phyloP scores from a whole-genome alignment of 1,140 invertebrate genomes.

The Pectinophora gossypiella region DNA sequence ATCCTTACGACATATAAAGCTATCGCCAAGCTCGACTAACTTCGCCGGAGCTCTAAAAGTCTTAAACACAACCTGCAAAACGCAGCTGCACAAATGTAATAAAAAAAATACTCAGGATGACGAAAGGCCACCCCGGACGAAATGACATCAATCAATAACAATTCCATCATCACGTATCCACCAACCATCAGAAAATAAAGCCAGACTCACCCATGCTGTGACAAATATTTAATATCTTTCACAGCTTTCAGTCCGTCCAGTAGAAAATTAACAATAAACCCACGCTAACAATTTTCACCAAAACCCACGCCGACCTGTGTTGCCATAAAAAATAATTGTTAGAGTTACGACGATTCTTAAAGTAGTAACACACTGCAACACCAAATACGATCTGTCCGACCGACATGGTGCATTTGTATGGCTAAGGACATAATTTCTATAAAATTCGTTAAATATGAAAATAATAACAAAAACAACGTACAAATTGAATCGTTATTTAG shows the following conservation, averaged over 20 bases:
- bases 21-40: constrained; percentile 2
- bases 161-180: constrained; percentile 10
- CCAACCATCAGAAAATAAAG: constrained; percentile 12
- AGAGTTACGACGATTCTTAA: too few relatives aligned
- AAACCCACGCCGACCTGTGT: constrained; percentile 56
- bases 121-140: constrained; percentile 33
- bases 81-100: constrained; percentile 23
- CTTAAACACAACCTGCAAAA: neutral
- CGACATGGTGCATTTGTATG: too few relatives aligned
- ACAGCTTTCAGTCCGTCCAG: too few relatives aligned
- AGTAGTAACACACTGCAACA: too few relatives aligned
- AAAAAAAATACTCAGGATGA: constrained; percentile 28
- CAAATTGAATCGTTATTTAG: too few relatives aligned
- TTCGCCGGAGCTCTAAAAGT: neutral
- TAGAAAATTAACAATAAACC: constrained; percentile 40
- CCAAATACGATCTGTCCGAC: too few relatives aligned
- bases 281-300: constrained; percentile 58
- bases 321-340: constrained; percentile 14
- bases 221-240: constrained; percentile 14
- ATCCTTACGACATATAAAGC: too few relatives aligned
- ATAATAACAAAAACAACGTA: too few relatives aligned
- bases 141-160: constrained; percentile 63
- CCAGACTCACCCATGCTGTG: constrained; percentile 34
- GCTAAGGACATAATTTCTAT: too few relatives aligned
- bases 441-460: too few relatives aligned